Percentiles rank a stretch among this genome's conserved stretches.
phyloP scores from a whole-genome alignment of 2,113 vertebrate species.

The Ornithorhynchus anatinus region DNA sequence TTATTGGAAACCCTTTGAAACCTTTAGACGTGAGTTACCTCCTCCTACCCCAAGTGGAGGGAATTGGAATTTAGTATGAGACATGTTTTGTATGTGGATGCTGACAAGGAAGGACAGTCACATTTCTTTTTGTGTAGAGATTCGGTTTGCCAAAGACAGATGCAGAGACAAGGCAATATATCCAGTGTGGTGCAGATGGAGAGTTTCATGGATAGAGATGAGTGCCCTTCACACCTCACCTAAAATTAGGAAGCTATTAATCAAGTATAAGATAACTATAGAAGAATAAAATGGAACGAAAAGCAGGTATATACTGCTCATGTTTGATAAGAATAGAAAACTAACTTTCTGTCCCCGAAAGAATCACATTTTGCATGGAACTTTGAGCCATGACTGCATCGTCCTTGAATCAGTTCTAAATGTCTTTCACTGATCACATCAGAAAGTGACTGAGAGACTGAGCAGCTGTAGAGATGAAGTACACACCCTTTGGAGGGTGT shows the following conservation, averaged over 20 bases:
- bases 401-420: background rate
- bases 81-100: no score
- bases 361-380: no score
- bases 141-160: no score
- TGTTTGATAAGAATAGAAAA: background rate
- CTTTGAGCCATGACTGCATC: background rate
- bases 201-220: no score
- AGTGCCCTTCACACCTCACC: no score
- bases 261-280: background rate
- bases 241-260: background rate
- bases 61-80: background rate
- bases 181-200: no score
- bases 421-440: background rate
- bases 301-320: background rate
- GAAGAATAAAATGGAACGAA: background rate
- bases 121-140: no score
- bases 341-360: background rate
- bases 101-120: no score
- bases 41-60: background rate
- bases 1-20: background rate
- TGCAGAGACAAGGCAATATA: no score
- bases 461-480: background rate
- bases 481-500: background rate
- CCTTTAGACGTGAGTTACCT: background rate
- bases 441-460: background rate